These are phyloP conservation scores for Drosophila mimetica DNA, from an alignment of 2,888 invertebrate species.

Conservation along the genomic window DNA sequence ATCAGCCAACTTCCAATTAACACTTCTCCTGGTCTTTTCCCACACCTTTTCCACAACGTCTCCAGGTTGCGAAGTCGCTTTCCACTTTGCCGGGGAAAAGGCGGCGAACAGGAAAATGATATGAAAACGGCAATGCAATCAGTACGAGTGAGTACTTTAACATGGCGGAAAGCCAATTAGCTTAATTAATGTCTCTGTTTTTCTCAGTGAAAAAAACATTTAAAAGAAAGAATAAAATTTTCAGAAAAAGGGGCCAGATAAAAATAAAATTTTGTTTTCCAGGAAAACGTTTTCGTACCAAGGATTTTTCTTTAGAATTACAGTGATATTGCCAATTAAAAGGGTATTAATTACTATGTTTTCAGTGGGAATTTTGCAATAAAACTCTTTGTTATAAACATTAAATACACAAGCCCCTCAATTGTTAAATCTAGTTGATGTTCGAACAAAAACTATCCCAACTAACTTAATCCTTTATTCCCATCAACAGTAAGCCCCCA, in stretches of 20 bases:
- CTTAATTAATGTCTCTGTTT: constrained; percentile 33
- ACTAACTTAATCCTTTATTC: no score
- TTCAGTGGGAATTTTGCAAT: no score
- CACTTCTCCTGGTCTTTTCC: constrained; percentile 43
- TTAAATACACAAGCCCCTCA: no score
- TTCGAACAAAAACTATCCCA: no score
- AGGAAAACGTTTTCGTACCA: no score
- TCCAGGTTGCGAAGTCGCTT: constrained; percentile 1
- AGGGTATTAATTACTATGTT: no score
- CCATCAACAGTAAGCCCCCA: background rate
- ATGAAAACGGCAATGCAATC: constrained; percentile 51
- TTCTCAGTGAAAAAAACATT: background rate
- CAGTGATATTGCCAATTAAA: background rate
- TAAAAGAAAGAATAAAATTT: background rate
- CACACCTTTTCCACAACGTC: constrained; percentile 4
- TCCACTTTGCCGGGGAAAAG: background rate
- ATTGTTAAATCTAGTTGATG: no score
- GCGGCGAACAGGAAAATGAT: background rate
- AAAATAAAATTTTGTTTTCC: no score
- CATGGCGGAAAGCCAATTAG: constrained; percentile 24
- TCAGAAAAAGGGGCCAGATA: background rate
- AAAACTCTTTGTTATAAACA: no score
- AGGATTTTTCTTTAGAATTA: no score
- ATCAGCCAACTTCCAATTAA: constrained; percentile 67
- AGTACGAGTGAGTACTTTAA: constrained; percentile 19